Evolutionary conservation across 2,797 vertebrate species (phyloP), one percentile per base, ranked within the genome.

Genomic region (Typhlichthys eigenmanni): DNA sequence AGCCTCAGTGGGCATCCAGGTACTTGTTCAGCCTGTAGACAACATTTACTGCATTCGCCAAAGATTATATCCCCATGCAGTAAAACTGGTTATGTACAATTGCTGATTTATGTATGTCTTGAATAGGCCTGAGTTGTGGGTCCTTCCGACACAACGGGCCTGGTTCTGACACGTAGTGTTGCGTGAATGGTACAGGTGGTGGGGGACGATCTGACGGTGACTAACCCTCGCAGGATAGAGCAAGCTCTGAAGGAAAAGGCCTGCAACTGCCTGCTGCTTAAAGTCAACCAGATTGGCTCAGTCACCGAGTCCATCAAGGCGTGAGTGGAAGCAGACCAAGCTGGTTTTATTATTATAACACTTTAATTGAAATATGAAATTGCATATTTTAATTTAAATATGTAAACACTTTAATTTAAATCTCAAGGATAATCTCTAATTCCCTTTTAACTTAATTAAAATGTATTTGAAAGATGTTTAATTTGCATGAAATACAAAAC

Each of bases 201-300:
- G 56, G 96, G 96, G 47, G 96, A 97, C 0, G 96, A 97, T 72
- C 85, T 97, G 85, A 97, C 96, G 0, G 96, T 97, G 77, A 97
- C 96, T 50, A 97, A 97, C 85, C 95, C 96, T 2, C 94, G 93
- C 76, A 93, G 95, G 70, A 97, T 97, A 0, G 92, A 96, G 67
- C 86, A 91, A 66, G 96, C 96, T 0, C 92, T 96, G 68, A 95
- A 95, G 66, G 95, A 96, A 46, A 95, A 95, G 78, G 94, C 95
- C 84, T 97, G 96, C 88, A 97, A 97, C 87, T 97, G 96, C 60
- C 90, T 97, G 61, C 91, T 97, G 79, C 94, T 97, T 46, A 97
- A 97, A 86, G 96, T 96, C 87, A 97, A 97, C 87, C 96, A 97
- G 89, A 97, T 97, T 0, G 96, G 96, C 64, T 95, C 95, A 0